Base-by-base conservation (phyloP, 2,888 invertebrate species). In the Tortricodes alternella region DNA sequence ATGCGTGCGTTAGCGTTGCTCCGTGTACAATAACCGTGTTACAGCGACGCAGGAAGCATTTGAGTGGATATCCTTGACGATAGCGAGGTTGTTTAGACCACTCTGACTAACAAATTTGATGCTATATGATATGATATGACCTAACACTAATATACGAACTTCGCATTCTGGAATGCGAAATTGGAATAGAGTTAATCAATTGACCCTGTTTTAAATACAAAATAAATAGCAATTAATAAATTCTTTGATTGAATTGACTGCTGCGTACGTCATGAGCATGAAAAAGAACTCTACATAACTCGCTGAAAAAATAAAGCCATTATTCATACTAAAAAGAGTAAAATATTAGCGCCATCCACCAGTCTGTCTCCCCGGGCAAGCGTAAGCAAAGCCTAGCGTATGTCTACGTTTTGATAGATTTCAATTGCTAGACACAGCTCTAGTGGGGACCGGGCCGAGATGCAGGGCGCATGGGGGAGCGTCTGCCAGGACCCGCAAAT, bases 1-100 rank as follows among this genome's bases (percentile, higher is more conserved):
- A 53, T 7, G 53, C 38, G 53, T 41, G 27, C 41, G 46, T 46
- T 46, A 35, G 37, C 56, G 29, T 44, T 44, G 56, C 50, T 50
- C 56, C 44, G 57, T 60, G 62, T 60, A 59, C 63, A 59, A 29
- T 58, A 60, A 56, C 44, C 63, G 67, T 65, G 68, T 70, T 68
- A 68, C 70, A 67, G 71, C 41, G 41, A 13, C 41, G 72, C 78
- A 82, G 77, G 79, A 83, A 83, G 71, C 72, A 68, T 78, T 76
- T 72, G 71, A 80, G 73, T 76, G 67, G 78, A 71, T 81, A 81
- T 85, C 85, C 87, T 87, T 86, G 85, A 84, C 80, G 80, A 77
- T 81, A 80, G 84, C 82, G 84, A 85, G 82, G 80, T 84, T 74
- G 68, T 67, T 65, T 59, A 70, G 69, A 80, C 78, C 72, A 71